Evolutionary conservation across 1,140 invertebrate genomes (phyloP).

Genomic region (Tyrophagus putrescentiae): DNA sequence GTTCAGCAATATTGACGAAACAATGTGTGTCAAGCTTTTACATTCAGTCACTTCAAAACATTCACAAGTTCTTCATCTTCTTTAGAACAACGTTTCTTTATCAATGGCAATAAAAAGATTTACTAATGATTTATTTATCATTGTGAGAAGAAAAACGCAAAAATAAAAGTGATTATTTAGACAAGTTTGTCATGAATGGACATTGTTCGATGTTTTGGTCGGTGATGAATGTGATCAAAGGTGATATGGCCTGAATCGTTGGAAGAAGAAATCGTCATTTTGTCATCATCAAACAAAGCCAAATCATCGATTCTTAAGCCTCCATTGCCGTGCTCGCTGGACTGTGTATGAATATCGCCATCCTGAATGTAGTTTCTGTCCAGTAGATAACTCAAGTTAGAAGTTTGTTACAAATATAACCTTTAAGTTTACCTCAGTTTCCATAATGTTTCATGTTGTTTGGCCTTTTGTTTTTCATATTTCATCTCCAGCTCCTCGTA

Average conservation of each 20-base stretch:
- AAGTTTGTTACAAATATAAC: not conserved
- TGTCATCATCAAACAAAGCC: not conserved
- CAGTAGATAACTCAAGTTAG: not conserved
- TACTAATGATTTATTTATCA: not conserved
- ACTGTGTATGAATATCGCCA: not conserved
- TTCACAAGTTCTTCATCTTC: slow-evolving; percentile 5
- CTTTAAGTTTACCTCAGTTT: not conserved
- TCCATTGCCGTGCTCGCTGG: not conserved
- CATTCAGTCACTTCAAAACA: not conserved
- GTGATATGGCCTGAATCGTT: not conserved
- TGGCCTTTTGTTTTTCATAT: slow-evolving; percentile 7
- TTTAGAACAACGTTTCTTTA: not conserved
- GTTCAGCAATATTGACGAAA: slow-evolving; percentile 21
- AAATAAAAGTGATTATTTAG: not conserved
- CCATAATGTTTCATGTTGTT: slow-evolving; percentile 9
- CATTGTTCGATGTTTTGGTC: too few species aligned
- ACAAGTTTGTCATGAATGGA: not conserved
- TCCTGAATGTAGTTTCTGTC: slow-evolving; percentile 4
- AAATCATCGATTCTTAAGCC: not conserved
- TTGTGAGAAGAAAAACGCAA: not conserved
- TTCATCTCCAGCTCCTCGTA: slow-evolving; percentile 10
- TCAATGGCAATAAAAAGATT: not conserved
- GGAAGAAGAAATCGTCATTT: not conserved
- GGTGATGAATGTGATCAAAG: not conserved
- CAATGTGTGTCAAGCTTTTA: slow-evolving; percentile 17